Evolutionary conservation across 1,140 invertebrate genomes (phyloP), one percentile per base, ranked within the genome.

Genomic region (Saxidomus purpurata): DNA sequence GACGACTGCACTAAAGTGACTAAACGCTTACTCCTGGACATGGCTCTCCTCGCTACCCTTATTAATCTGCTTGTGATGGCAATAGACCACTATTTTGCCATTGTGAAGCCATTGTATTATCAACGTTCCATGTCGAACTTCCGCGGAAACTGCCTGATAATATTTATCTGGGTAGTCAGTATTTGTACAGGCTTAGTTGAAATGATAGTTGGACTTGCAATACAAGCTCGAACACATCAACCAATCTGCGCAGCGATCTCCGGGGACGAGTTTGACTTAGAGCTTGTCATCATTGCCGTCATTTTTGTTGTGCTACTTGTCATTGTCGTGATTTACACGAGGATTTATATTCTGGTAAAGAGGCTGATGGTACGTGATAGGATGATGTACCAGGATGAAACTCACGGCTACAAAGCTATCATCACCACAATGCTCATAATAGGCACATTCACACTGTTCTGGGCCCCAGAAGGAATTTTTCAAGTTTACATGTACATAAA

Each of bases 51-150:
- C 15, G 96, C 97, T 13, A 97, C 97, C 0, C 96, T 97, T 0
- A 93, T 96, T 17, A 97, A 97, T 93, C 95, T 98, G 3, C 92
- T 97, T 13, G 96, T 96, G 3, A 95, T 98, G 25, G 97, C 97
- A 9, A 93, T 97, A 31, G 97, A 97, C 94, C 97, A 98, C 91
- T 98, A 98, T 95, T 97, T 98, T 91, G 98, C 98, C 0, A 98
- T 98, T 47, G 97, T 98, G 8, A 98, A 98, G 94, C 98, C 98
- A 0, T 96, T 98, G 47, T 97, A 97, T 19, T 98, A 98, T 94
- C 97, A 98, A 90, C 97, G 97, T 19, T 97, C 97, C 52, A 91
- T 94, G 87, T 89, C 82, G 11, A 95, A 96, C 31, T 95, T 97
- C 19, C 97, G 97, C 69, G 97, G 97, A 0, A 97, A 96, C 1